A percentile compares a stretch with the other conserved stretches of the same genome.
Conservation (phyloP, 2,113 vertebrate species). For the Lagopus leucura region DNA sequence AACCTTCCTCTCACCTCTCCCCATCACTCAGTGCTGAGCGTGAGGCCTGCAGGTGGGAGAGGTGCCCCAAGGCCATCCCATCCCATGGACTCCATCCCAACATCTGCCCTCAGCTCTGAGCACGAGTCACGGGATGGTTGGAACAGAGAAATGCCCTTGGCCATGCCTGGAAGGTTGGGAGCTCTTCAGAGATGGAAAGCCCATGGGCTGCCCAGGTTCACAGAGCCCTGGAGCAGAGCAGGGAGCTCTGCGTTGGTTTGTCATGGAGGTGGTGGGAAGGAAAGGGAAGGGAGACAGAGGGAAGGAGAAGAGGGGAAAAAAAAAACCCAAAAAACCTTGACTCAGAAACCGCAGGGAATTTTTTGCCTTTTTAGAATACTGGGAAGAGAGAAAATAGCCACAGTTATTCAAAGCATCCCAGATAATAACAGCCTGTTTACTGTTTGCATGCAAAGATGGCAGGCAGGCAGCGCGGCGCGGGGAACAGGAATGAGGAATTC, state of each 20-base stretch:
- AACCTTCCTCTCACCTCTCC: background rate
- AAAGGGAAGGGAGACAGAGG: constrained; percentile 47
- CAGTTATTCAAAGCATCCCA: constrained; percentile 78
- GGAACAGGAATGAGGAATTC: constrained; percentile 56
- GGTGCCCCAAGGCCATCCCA: background rate
- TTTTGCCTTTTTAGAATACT: constrained; percentile 79
- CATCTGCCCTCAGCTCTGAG: too few species aligned
- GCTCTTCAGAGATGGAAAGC: background rate
- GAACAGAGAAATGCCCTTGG: too few species aligned
- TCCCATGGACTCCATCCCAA: too few species aligned
- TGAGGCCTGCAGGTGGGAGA: background rate
- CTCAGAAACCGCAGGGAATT: constrained; percentile 76
- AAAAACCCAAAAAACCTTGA: constrained; percentile 43
- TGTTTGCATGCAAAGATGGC: constrained; percentile 72
- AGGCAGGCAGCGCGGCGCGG: constrained; percentile 65
- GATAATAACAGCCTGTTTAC: constrained; percentile 77
- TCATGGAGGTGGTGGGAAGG: constrained; percentile 63
- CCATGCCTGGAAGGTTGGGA: background rate
- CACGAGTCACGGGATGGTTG: too few species aligned
- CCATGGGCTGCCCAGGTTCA: too few species aligned
- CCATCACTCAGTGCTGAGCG: rapidly evolving
- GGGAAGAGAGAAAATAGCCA: constrained; percentile 76
- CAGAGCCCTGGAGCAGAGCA: background rate
- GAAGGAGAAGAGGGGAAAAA: background rate
- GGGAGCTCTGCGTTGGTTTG: background rate